Base-by-base conservation (phyloP, 2,888 invertebrate species). In the Callinectes sapidus region DNA sequence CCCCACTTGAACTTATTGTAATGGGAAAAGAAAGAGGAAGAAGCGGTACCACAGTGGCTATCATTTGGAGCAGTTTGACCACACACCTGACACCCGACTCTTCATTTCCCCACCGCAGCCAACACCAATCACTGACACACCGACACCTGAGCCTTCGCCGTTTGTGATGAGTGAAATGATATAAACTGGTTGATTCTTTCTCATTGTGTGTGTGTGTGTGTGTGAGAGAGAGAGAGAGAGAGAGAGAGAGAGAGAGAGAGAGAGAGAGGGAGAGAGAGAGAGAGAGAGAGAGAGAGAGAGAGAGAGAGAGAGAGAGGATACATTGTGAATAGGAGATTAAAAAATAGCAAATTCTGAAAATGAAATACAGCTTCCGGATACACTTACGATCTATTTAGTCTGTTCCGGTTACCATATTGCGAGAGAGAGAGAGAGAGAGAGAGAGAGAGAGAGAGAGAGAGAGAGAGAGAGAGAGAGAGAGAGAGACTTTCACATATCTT, bases 201-300 rank as follows among this genome's bases (percentile, higher is more conserved):
- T 71, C 23, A n/a, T 48, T 48, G 48, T 18, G 61, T 18, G 61
- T 18, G 61, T 18, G 61, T 18, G 85, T 14, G 85, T 18, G 61
- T 18, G 61, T 18, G 61, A 3, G 61, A 3, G 85, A 3, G 85
- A 3, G 85, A 48, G 48, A 48, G 48, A 77, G 77, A 77, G 77
- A 77, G 77, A 77, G 77, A 77, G 77, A 77, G 77, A 77, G 77
- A 77, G 77, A 77, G 77, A 77, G 77, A 77, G 77, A 77, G 77
- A 77, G 77, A 77, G 77, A 77, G 77, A 77, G 77, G 18, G 77
- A 28, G 77, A 77, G n/a, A 77, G n/a, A 28, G n/a, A 77, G 28
- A 77, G n/a, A 77, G n/a, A 48, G 48, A 48, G 48, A 48, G 48
- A 39, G 39, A 39, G 39, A 71, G 18, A n/a, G n/a, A 5, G 28